Percentiles rank a stretch among this genome's conserved stretches.
Evolutionary conservation across 2,113 vertebrate genomes (phyloP).

Genomic region (Hystrix brachyura): DNA sequence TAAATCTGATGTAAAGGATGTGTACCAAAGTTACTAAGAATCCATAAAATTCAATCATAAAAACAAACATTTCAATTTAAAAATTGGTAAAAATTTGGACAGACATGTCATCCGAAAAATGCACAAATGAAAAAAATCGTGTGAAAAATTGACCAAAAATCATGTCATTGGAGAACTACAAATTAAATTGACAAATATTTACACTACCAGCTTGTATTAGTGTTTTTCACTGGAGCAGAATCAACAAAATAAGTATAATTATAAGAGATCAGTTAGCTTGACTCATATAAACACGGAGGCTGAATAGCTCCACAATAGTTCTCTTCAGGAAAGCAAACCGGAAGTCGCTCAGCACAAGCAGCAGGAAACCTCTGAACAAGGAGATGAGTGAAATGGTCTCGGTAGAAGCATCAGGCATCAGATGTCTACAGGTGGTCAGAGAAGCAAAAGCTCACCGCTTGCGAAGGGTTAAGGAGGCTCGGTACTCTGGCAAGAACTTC

Average conservation of each 20-base stretch:
- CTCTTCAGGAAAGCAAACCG: not conserved
- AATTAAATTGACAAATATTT: not conserved
- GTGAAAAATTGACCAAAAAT: not conserved
- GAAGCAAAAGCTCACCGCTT: not conserved
- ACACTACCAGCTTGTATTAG: not conserved
- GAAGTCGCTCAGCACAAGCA: not conserved
- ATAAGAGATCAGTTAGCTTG: not conserved
- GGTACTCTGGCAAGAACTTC: not conserved
- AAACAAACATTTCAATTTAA: not conserved
- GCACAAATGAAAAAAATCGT: not conserved
- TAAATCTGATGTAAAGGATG: not conserved
- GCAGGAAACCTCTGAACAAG: not conserved
- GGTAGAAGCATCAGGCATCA: not conserved
- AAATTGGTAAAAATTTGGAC: not conserved
- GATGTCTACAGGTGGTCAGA: not conserved
- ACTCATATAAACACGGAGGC: not conserved
- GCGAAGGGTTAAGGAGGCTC: not conserved
- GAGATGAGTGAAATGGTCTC: too few relatives aligned
- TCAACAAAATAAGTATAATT: not conserved
- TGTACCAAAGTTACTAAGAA: not conserved
- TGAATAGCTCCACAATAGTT: too few relatives aligned
- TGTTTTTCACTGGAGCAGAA: not conserved
- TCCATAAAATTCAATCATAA: not conserved
- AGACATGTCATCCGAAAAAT: not conserved
- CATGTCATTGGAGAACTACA: not conserved